Evolutionary conservation across 2,113 vertebrate genomes (phyloP), one percentile per base, ranked within the genome.

Genomic region (Lipophrys pholis): DNA sequence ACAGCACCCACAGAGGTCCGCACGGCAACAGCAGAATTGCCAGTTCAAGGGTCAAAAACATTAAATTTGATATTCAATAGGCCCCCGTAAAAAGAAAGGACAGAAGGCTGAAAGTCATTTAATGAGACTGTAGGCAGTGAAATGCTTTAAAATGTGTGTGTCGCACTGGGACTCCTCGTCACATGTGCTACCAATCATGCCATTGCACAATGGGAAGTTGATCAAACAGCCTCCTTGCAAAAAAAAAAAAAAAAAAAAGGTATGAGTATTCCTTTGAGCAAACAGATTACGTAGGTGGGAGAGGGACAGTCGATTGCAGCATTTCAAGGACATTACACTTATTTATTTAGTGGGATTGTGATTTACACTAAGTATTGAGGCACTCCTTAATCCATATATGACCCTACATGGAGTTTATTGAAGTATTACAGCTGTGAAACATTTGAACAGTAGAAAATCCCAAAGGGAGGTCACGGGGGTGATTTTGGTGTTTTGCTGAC

Each of bases 261-360:
- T 17, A 69, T 88, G 80, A 83, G 74, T 73, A 53, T 83, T 50
- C 51, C 58, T 77, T 74, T 81, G 1, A 80, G 69, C 77, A 88
- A 88, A 86, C 76, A 85, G 42, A 41, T 62, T 15, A 68, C 7
- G 8, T 12, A 11, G 41, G 15, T 36, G 5, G 15, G 2, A 53
- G 48, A 50, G 16, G 50, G 54, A 69, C 51, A 41, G 41, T 56
- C 5, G 39, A 78, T 61, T 79, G 70, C 69, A 43, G 43, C 74
- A 81, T 1, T 53, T 16, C 7, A 50, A 35, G 38, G 21, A 43
- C n/a, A 17, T 60, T 8, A 21, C 46, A 1, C 15, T 4, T 63
- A 53, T 84, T 78, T 81, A 55, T 82, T 90, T 68, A 59, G 54
- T 71, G 51, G 78, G 62, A 68, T 78, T 76, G 30, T 78, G 57